Base-by-base conservation (phyloP, 2,797 vertebrate species). In the Diglossa cyanea region DNA sequence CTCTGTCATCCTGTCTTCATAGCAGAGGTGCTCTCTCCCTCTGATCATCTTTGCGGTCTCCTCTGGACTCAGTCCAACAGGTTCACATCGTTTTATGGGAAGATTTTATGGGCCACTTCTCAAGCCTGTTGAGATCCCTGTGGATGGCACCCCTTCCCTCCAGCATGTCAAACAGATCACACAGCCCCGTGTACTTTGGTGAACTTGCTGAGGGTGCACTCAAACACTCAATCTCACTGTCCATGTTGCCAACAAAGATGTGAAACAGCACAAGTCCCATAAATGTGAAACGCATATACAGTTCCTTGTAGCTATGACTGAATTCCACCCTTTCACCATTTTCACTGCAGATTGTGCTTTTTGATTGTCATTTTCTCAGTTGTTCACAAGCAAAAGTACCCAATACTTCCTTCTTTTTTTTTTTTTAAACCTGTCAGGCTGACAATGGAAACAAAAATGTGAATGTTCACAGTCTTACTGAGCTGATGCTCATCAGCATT, bases 171-270 rank as follows among this genome's bases (percentile, higher is more conserved):
- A 50, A 45, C 7, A 37, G 37, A 33, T 12, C 37, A 39, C 57
- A 57, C 14, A 21, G 3, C 24, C 51, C 12, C 0, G 1, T 26
- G 63, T 11, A 44, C 20, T 18, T 45, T 33, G 57, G 28, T 35
- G 50, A 33, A 33, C n/a, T 21, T 33, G n/a, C 44, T 45, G 20
- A 70, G 20, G 20, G 10, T 39, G 14, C 37, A 23, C 17, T 63
- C n/a, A 50, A 62, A 39, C 63, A 63, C n/a, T 25, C 33, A 45
- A 31, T 35, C n/a, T n/a, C 24, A 33, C n/a, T 33, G 24, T 18
- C 44, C 33, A 11, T 17, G 25, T 23, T 45, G n/a, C 44, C 25
- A 62, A 3, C 5, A 63, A 76, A 83, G n/a, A 57, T 51, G 23
- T 13, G 17, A 50, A 68, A 55, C 48, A 48, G 17, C 55, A 65